Evolutionary conservation across 2,113 vertebrate genomes (phyloP), one percentile per base, ranked within the genome.

Genomic region (Cardinalis cardinalis): DNA sequence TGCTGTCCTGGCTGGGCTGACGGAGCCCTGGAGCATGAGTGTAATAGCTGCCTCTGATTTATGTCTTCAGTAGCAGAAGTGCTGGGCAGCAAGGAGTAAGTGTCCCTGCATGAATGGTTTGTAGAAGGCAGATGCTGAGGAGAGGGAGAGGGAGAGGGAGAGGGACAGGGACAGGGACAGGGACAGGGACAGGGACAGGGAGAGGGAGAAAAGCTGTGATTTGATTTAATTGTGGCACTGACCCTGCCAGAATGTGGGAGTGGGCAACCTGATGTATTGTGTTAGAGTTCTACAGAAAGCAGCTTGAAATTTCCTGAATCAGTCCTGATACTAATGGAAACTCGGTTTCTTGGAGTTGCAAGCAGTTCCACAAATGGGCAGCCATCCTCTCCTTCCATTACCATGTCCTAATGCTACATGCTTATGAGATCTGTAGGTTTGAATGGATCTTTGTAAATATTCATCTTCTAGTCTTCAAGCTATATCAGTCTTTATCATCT

Each of bases 391-490:
- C 59, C 34, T 90, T 61, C 34, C 2, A 0, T 74, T 77, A 31
- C 52, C 5, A 1, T 40, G 13, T 71, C 43, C 26, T 63, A 87
- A 74, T 26, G n/a, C 18, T 51, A 25, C 0, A 1, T 0, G 0
- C 34, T 83, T 41, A n/a, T 5, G 28, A 5, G 31, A 46, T 14
- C 24, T 53, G 23, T 65, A 43, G 13, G 18, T n/a, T 66, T 66
- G 34, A 68, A 84, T 18, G 28, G 31, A 52, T 51, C n/a, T 84
- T 77, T 18, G 8, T 36, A 51, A 52, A 24, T 52, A 19, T 71
- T 48, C 49, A 36, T 84, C 19, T 23, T 32, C 31, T 56, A 36
- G 11, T 64, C 48, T 63, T 88, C 43, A 59, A 55, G 14, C 44
- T 78, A 4, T 52, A 32, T 55, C 74, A 68, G 1, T 34, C 58